Evolutionary conservation across 2,888 invertebrate genomes (phyloP).

Genomic region (Eupithecia subfuscata): DNA sequence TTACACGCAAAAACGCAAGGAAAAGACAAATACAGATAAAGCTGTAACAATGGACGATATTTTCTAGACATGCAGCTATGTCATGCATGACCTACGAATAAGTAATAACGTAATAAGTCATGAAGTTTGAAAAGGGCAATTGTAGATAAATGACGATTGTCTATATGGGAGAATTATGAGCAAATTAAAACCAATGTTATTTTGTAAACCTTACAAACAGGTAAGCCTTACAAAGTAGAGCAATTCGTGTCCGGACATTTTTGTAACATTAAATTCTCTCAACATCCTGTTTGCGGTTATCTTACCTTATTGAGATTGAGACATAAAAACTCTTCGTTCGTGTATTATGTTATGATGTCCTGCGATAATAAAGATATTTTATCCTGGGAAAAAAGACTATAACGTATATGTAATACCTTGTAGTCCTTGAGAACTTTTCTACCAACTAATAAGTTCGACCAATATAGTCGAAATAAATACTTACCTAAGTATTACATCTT

Average conservation of each 20-base stretch:
- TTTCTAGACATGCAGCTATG: neutral
- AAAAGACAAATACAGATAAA: no score
- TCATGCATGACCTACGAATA: no score
- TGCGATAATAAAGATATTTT: slow-evolving; percentile 31
- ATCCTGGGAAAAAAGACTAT: neutral
- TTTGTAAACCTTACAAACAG: neutral
- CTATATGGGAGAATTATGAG: no score
- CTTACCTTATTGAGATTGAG: slow-evolving; percentile 33
- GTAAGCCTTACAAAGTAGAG: neutral
- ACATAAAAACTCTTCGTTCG: slow-evolving; percentile 46
- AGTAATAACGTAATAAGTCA: no score
- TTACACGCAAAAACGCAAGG: neutral
- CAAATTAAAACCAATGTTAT: neutral
- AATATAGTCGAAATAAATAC: neutral
- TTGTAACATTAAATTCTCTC: neutral
- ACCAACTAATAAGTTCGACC: neutral
- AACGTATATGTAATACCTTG: neutral
- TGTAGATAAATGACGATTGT: neutral
- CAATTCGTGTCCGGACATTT: neutral
- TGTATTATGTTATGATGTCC: slow-evolving; percentile 44
- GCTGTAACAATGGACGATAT: no score
- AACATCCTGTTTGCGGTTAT: slow-evolving; percentile 39
- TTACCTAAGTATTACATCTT: no score
- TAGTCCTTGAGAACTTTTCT: neutral
- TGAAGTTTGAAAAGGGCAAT: neutral